Base-by-base conservation (phyloP, 2,888 invertebrate species). In the Linyphia triangularis region DNA sequence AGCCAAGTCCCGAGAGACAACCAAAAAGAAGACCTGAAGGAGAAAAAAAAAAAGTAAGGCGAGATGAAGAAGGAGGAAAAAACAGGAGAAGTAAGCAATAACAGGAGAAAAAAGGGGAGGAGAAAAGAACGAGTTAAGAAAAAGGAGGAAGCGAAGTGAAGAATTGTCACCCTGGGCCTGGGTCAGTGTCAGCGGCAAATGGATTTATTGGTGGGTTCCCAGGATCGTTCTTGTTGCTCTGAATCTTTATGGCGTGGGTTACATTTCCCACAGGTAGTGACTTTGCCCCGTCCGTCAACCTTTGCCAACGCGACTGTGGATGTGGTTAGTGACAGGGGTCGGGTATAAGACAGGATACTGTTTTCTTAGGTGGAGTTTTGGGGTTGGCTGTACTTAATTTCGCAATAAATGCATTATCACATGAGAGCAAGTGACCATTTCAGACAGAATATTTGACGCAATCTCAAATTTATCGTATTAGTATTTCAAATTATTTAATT, bases 131-230 rank as follows among this genome's bases (percentile, higher is more conserved):
- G 40, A 79, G 43, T 22, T n/a, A 43, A 43, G 13, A 43, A 72
- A 43, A 43, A 72, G n/a, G n/a, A 28, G 22, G 73, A 28, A 83
- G 63, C 40, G 59, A 63, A 67, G 69, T 85, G 84, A 85, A 57
- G 84, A 77, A 85, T 85, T 77, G 84, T 85, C 75, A 77, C 84
- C 84, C 30, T 26, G 84, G 69, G 84, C 77, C 57, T 9, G 67
- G 84, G 84, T 75, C 75, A 75, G 84, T 77, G 84, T 77, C 84
- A 26, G 57, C 77, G 37, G 77, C 77, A 85, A 85, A 85, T 85
- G 84, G 84, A 85, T 85, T 85, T 85, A 85, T 85, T 59, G 84
- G 75, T 59, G 40, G 75, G 84, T 69, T 67, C 9, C 81, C 37
- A 13, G 69, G 73, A 72, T 51, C 65, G 30, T 73, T 28, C 84